These are phyloP conservation scores for Brienomyrus brachyistius DNA, from an alignment of 2,113 vertebrate genomes.

Conservation along the genomic window DNA sequence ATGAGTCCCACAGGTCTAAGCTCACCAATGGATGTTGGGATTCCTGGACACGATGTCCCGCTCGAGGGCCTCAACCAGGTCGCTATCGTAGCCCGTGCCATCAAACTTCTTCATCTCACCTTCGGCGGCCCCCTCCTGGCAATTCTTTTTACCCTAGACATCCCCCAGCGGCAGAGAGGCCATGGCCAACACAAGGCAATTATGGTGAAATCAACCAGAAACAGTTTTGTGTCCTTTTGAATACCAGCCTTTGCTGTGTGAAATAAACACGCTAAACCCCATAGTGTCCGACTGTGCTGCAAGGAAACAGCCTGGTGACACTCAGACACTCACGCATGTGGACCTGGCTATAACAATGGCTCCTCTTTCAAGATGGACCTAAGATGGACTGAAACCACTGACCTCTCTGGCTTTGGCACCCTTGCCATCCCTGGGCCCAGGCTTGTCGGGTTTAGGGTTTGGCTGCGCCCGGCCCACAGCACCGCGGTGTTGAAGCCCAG, in stretches of 20 bases:
- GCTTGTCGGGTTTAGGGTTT: slow-evolving; percentile 65
- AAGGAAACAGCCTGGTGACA: not conserved
- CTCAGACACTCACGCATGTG: not conserved
- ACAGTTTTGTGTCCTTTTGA: not conserved
- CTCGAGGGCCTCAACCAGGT: slow-evolving; percentile 84
- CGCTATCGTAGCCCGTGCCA: slow-evolving; percentile 78
- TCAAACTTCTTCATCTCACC: slow-evolving; percentile 84
- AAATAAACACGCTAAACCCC: not conserved
- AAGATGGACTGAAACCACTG: not conserved
- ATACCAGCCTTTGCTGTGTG: not conserved
- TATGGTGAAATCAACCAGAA: not conserved
- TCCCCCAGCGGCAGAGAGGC: not conserved
- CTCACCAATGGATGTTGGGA: slow-evolving; percentile 89
- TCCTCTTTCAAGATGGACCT: not conserved
- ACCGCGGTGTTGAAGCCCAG: slow-evolving; percentile 71
- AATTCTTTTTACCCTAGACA: slow-evolving; percentile 70
- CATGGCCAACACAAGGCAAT: not conserved
- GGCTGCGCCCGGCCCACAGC: slow-evolving; percentile 62
- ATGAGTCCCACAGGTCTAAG: not conserved
- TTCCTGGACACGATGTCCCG: slow-evolving; percentile 95
- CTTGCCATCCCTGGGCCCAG: slow-evolving; percentile 57
- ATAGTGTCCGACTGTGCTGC: not conserved
- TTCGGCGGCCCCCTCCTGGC: slow-evolving; percentile 64
- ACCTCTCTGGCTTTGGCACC: slow-evolving; percentile 71
- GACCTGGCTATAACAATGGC: not conserved